These are phyloP conservation scores for Scaptomyza parva DNA, from an alignment of 2,888 invertebrate species.

Conservation along the genomic window DNA sequence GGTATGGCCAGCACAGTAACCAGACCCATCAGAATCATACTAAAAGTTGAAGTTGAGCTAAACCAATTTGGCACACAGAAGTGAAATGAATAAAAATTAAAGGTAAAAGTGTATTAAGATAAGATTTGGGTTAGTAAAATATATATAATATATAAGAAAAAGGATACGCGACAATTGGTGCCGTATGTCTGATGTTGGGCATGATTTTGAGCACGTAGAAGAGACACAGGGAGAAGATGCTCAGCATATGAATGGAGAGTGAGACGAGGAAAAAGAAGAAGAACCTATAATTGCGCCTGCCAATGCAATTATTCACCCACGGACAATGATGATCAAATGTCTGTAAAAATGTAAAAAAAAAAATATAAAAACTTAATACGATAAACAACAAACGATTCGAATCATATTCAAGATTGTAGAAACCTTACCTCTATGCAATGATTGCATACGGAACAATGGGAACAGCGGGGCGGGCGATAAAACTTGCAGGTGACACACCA, in stretches of 20 bases:
- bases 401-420: background rate
- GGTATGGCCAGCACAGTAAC: slow-evolving; percentile 97
- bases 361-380: background rate
- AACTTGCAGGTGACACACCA: slow-evolving; percentile 99
- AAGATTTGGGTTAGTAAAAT: too few relatives aligned
- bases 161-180: slow-evolving; percentile 95
- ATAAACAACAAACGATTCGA: background rate
- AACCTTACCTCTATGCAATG: slow-evolving; percentile 93
- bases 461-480: slow-evolving; percentile 99
- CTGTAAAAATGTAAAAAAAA: slow-evolving; percentile 85
- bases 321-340: slow-evolving; percentile 99
- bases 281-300: slow-evolving; percentile 98
- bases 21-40: slow-evolving; percentile 95
- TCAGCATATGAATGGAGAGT: slow-evolving; percentile 98
- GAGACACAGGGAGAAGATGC: slow-evolving; percentile 97
- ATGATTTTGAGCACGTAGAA: slow-evolving; percentile 95
- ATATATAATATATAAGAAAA: too few relatives aligned
- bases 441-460: slow-evolving; percentile 99
- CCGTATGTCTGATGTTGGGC: slow-evolving; percentile 91
- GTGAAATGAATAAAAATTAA: background rate
- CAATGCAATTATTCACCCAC: slow-evolving; percentile 99
- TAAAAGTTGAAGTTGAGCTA: slow-evolving; percentile 79
- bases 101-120: too few relatives aligned
- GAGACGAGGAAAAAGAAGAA: slow-evolving; percentile 99
- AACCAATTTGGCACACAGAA: slow-evolving; percentile 48